Evolutionary conservation across 2,113 vertebrate genomes (phyloP).

Genomic region (Phodopus roborovskii): DNA sequence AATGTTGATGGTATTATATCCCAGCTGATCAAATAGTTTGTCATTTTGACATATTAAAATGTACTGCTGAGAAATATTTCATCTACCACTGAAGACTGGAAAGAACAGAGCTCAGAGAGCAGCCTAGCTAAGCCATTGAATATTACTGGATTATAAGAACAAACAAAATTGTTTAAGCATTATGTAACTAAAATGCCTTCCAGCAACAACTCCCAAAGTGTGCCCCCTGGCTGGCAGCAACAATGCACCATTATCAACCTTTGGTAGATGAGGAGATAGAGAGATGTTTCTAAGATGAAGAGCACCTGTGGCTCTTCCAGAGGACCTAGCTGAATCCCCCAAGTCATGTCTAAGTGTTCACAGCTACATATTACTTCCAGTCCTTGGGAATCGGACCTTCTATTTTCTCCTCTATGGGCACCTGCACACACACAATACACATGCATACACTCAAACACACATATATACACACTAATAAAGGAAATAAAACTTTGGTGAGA

Average conservation of each 20-base stretch:
- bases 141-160: neutral
- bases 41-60: slow-evolving; percentile 68
- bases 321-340: neutral
- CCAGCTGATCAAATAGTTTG: slow-evolving; percentile 68
- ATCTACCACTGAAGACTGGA: neutral
- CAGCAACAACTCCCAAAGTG: neutral
- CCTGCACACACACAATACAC: no score
- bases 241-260: neutral
- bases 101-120: neutral
- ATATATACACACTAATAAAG: neutral
- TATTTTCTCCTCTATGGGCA: neutral
- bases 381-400: neutral
- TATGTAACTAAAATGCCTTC: neutral
- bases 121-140: slow-evolving; percentile 21
- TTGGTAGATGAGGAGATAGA: neutral
- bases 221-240: neutral
- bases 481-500: neutral
- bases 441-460: no score
- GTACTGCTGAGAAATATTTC: slow-evolving; percentile 65
- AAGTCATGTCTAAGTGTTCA: neutral
- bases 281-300: neutral
- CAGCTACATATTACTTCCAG: neutral
- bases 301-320: neutral
- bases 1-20: slow-evolving; percentile 61
- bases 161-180: neutral